Percentiles rank a stretch among this genome's conserved stretches.
Conservation (phyloP, 2,888 invertebrate genomes). For the Tortrix viridana region DNA sequence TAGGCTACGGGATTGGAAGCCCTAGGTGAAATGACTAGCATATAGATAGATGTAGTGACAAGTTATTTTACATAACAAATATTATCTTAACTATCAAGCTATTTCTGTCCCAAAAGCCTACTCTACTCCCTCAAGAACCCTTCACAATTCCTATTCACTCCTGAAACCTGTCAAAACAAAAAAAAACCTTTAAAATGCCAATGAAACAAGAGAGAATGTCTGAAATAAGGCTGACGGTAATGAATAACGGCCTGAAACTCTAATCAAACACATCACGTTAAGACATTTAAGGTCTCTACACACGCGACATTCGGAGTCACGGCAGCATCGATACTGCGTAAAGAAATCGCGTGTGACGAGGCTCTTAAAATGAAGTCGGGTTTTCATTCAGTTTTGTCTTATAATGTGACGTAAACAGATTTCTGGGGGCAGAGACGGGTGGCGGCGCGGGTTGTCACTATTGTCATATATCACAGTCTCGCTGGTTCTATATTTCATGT, state of each 20-base stretch:
- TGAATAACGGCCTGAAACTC: slow-evolving; percentile 31
- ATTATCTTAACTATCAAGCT: no score
- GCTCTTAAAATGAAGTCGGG: slow-evolving; percentile 36
- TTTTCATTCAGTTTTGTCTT: slow-evolving; percentile 43
- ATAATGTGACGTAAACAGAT: slow-evolving; percentile 33
- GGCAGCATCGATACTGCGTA: slow-evolving; percentile 33
- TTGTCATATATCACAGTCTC: slow-evolving; percentile 64
- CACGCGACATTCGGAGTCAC: slow-evolving; percentile 36
- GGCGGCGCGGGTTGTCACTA: slow-evolving; percentile 54
- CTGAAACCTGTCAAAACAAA: no score
- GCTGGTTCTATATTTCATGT: slow-evolving; percentile 68
- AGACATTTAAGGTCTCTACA: slow-evolving; percentile 27
- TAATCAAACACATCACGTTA: slow-evolving; percentile 37
- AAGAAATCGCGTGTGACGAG: slow-evolving; percentile 26
- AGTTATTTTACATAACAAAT: no score
- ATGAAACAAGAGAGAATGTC: background rate
- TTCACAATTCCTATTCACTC: no score
- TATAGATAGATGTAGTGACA: no score
- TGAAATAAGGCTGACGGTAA: slow-evolving; percentile 10
- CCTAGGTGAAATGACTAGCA: no score
- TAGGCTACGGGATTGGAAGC: no score
- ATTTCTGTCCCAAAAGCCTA: no score
- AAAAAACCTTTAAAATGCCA: background rate
- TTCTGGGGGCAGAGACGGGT: slow-evolving; percentile 41
- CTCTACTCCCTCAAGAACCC: no score